These are phyloP conservation scores for Atta cephalotes DNA, from an alignment of 1,140 invertebrate genomes.

Conservation along the genomic window DNA sequence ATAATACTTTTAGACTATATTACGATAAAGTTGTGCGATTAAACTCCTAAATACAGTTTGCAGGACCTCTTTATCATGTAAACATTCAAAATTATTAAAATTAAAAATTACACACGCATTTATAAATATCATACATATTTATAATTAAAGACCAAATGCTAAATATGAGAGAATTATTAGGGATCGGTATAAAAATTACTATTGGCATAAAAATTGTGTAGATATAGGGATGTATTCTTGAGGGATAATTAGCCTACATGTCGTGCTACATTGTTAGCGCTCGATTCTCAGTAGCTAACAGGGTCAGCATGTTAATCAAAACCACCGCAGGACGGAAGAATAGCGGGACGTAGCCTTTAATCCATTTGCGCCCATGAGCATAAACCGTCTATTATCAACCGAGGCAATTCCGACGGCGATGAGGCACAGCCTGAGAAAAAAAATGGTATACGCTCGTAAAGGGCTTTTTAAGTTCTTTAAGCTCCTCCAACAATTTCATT, in stretches of 20 bases:
- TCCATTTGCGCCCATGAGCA: conserved; percentile 69
- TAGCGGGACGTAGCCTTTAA: conserved; percentile 66
- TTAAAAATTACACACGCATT: background rate
- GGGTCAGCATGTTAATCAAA: conserved; percentile 49
- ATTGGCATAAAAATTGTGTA: background rate
- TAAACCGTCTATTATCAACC: conserved; percentile 53
- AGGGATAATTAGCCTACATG: background rate
- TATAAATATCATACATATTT: background rate
- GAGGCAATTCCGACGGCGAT: background rate
- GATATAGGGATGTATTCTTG: background rate
- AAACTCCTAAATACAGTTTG: background rate
- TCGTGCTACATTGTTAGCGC: conserved; percentile 7
- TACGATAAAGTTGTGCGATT: background rate
- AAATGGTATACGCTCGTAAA: background rate
- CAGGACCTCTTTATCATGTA: background rate
- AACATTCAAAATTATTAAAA: background rate
- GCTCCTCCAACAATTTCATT: background rate
- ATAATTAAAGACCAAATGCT: background rate
- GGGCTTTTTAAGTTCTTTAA: background rate
- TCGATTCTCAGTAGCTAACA: conserved; percentile 14
- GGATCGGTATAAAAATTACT: too few species aligned
- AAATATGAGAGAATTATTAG: background rate
- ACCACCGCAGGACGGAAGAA: conserved; percentile 51
- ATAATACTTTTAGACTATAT: background rate
- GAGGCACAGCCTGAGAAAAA: background rate